Evolutionary conservation across 1,140 invertebrate species (phyloP).

Genomic region (Hycleus phaleratus): DNA sequence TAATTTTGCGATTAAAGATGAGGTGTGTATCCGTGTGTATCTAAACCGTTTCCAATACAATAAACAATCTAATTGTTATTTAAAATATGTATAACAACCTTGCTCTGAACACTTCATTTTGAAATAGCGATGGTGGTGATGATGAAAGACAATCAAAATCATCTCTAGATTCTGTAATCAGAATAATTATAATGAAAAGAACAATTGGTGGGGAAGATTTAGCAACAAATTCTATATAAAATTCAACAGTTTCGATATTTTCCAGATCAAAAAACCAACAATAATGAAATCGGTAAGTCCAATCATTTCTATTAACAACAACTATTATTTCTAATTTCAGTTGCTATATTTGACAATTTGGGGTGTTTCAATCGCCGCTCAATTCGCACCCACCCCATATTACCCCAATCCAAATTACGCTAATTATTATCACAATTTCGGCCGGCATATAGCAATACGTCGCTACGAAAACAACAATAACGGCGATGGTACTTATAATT

Average conservation of each 20-base stretch:
- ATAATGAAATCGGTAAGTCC: slow-evolving; percentile 5
- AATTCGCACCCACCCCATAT: no score
- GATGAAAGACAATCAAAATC: no score
- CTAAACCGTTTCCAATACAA: slow-evolving; percentile 4
- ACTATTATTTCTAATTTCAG: not conserved
- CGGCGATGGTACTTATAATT: slow-evolving; percentile 41
- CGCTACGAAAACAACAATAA: slow-evolving; percentile 8
- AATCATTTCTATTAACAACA: no score
- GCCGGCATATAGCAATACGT: not conserved
- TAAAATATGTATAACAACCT: slow-evolving; percentile 1
- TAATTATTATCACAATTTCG: not conserved
- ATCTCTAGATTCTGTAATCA: no score
- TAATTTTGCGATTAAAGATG: no score
- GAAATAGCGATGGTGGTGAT: not conserved
- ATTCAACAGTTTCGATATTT: no score
- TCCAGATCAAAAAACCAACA: not conserved
- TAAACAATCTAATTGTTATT: slow-evolving; percentile 10
- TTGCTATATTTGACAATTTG: no score
- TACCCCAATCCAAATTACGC: slow-evolving; percentile 39
- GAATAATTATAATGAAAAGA: no score
- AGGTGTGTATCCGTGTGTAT: not conserved
- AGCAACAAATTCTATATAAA: no score
- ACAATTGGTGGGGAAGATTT: no score
- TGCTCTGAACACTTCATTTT: slow-evolving; percentile 10
- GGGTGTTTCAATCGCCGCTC: no score